phyloP scores from a whole-genome alignment of 2,113 vertebrate species.

The Podarcis cretensis region DNA sequence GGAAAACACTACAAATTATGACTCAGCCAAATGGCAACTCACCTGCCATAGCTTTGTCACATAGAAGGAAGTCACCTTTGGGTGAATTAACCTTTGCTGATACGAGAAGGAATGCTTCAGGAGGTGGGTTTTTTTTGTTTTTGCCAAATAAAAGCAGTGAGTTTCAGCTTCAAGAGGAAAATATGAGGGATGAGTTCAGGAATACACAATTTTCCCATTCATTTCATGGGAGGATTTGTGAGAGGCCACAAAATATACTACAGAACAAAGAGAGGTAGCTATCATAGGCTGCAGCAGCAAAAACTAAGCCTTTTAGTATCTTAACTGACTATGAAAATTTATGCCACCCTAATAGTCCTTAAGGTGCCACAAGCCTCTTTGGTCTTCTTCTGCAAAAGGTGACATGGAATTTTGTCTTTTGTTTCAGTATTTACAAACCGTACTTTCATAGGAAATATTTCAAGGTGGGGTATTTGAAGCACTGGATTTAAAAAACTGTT shows the following conservation, averaged over 20 bases:
- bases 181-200: neutral
- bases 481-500: constrained; percentile 2
- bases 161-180: neutral
- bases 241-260: accelerated
- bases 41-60: neutral
- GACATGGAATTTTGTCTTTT: too few relatives aligned
- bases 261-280: neutral
- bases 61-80: neutral
- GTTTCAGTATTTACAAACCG: too few relatives aligned
- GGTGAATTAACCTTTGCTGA: constrained; percentile 26
- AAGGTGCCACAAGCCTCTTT: too few relatives aligned
- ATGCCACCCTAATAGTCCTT: neutral
- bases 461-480: neutral
- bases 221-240: neutral
- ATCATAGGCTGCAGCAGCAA: neutral
- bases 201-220: neutral
- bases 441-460: too few relatives aligned
- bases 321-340: neutral
- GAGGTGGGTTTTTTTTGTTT: neutral
- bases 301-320: neutral
- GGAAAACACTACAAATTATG: constrained; percentile 10
- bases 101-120: constrained; percentile 6
- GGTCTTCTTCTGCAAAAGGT: too few relatives aligned
- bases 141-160: constrained; percentile 28
- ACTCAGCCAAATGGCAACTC: constrained; percentile 46